Evolutionary conservation across 2,888 invertebrate species (phyloP), one percentile per base, ranked within the genome.

Genomic region (Megalurothrips usitatus): DNA sequence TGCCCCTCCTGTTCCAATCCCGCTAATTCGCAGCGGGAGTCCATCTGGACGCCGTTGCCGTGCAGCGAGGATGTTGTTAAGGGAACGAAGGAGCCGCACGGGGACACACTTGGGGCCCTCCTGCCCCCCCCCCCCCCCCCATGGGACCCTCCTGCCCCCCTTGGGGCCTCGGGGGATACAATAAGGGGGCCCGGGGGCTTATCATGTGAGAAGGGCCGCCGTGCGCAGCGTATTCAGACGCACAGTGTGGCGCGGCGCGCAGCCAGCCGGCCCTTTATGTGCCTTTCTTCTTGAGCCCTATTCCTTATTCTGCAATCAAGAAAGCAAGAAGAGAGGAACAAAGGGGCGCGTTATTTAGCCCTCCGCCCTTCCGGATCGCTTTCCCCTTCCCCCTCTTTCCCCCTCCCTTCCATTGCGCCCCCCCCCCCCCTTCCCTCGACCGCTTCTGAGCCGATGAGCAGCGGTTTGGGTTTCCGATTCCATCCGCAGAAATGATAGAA

Each of bases 301-400:
- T 75, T 75, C 68, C 68, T 75, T 75, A 75, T 75, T 75, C 68
- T 75, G 68, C 68, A 75, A 75, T 75, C 68, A 75, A 75, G 68
- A 26, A n/a, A 75, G 68, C 68, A 75, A 43, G 34, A 43, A 43
- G 34, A 43, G 26, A 75, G 26, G 68, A 75, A 75, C 68, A 75
- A 75, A 75, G 68, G 23, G 34, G 34, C 34, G 26, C 68, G 68
- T 75, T 75, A 75, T 75, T 75, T 75, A 75, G 68, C 68, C 68
- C 68, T 75, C 10, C 52, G 10, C 19, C 52, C 52, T 52, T 10
- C 19, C 12, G 14, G 12, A 12, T 52, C 52, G 12, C 52, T 52
- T 19, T 52, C 52, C 19, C 6, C 19, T 1, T 9, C 68, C 26
- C 68, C 23, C 68, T 9, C 52, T 52, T 23, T n/a, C 63, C 23